phyloP scores from a whole-genome alignment of 92 coral and sea anemone species.

The Paragorgia papillata region DNA sequence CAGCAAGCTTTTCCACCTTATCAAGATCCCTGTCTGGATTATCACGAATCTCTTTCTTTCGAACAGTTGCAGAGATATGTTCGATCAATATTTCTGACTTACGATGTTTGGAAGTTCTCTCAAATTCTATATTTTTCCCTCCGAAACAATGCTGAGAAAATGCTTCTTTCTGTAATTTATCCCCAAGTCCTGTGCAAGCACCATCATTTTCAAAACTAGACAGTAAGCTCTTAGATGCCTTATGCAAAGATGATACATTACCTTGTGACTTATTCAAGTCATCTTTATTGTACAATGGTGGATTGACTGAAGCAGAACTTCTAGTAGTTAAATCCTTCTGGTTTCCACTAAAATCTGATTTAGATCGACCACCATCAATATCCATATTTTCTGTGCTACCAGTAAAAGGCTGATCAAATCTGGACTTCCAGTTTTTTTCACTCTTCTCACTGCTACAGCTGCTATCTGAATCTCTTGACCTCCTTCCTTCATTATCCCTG shows the following conservation, averaged over 20 bases:
- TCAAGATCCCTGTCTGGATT: not conserved
- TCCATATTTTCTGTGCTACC: conserved; percentile 74
- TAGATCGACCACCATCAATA: conserved; percentile 38
- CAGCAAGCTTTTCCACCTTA: too few species aligned
- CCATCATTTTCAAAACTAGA: not conserved
- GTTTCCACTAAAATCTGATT: conserved; percentile 55
- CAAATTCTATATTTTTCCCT: conserved; percentile 2
- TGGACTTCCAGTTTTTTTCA: conserved; percentile 39
- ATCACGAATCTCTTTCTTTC: conserved; percentile 41
- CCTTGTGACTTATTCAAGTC: too few species aligned
- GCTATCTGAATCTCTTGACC: conserved; percentile 61
- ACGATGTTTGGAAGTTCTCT: not conserved
- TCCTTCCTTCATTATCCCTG: conserved; percentile 64
- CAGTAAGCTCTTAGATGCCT: too few species aligned
- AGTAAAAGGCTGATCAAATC: conserved; percentile 62
- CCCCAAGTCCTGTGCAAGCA: not conserved
- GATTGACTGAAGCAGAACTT: conserved; percentile 42
- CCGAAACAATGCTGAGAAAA: not conserved
- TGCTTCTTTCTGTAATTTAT: conserved; percentile 10
- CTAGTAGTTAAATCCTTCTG: conserved; percentile 41
- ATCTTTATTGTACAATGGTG: too few species aligned
- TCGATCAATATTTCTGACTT: conserved; percentile 1
- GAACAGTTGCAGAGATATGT: conserved; percentile 25
- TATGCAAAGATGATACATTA: too few species aligned
- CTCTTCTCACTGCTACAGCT: conserved; percentile 60